phyloP scores from a whole-genome alignment of 2,113 vertebrate genomes.

The Serilophus lunatus region DNA sequence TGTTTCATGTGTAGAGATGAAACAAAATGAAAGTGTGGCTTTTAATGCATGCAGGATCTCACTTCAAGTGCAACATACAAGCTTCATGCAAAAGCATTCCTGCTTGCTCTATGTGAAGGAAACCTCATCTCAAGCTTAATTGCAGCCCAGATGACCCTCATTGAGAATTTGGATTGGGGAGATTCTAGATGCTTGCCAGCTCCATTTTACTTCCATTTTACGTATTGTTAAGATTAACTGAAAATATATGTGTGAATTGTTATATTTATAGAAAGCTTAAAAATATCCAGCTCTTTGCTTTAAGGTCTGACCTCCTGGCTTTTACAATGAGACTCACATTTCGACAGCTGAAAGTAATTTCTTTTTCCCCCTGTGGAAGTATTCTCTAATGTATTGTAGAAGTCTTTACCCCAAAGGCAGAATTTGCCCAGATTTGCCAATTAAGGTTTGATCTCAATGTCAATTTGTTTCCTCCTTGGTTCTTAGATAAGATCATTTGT shows the following conservation, averaged over 20 bases:
- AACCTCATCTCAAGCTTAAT: not conserved
- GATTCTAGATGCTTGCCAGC: not conserved
- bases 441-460: slow-evolving; percentile 12
- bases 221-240: not conserved
- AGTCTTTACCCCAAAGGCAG: not conserved
- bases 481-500: slow-evolving; percentile 40
- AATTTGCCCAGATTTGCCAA: slow-evolving; percentile 1
- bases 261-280: not conserved
- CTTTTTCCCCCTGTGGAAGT: not conserved
- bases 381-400: not conserved
- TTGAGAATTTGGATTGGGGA: not conserved
- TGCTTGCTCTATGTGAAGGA: not conserved
- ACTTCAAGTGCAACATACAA: not conserved
- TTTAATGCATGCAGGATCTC: not conserved
- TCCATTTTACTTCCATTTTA: not conserved
- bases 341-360: not conserved
- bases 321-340: not conserved
- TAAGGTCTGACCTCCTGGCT: not conserved
- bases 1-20: slow-evolving; percentile 1
- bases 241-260: not conserved
- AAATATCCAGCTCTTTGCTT: not conserved
- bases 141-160: not conserved
- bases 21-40: not conserved
- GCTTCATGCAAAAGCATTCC: not conserved
- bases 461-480: slow-evolving; percentile 8